These are phyloP conservation scores for Pangasius mekongensis DNA, from an alignment of 2,797 vertebrate species.

Conservation along the genomic window DNA sequence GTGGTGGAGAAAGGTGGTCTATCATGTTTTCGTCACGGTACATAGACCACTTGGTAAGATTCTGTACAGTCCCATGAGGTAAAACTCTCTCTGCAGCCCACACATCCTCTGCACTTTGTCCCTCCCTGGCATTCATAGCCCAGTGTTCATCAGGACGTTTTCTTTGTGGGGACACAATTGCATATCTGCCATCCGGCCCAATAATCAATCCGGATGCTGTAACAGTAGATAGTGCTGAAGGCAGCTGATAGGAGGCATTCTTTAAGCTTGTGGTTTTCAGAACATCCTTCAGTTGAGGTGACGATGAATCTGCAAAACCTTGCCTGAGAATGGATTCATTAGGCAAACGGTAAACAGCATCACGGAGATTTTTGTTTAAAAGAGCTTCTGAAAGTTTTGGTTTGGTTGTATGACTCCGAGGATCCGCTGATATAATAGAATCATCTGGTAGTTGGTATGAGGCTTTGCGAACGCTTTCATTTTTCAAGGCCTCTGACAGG, in stretches of 20 bases:
- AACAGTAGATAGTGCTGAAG: conserved; percentile 64
- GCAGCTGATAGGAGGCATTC: conserved; percentile 77
- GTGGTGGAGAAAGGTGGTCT: conserved; percentile 67
- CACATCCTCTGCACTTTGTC: conserved; percentile 72
- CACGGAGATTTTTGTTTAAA: conserved; percentile 63
- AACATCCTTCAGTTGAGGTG: conserved; percentile 69
- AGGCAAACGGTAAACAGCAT: conserved; percentile 61
- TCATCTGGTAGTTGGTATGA: conserved; percentile 68
- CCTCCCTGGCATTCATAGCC: conserved; percentile 72
- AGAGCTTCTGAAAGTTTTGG: conserved; percentile 64
- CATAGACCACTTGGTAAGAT: conserved; percentile 77
- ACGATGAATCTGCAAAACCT: conserved; percentile 65
- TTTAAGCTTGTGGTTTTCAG: conserved; percentile 76
- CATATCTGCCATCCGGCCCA: conserved; percentile 77
- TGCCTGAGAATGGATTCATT: conserved; percentile 70
- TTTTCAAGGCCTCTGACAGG: conserved; percentile 70
- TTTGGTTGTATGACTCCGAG: conserved; percentile 52
- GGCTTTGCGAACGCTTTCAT: conserved; percentile 64
- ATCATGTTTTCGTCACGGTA: conserved; percentile 73
- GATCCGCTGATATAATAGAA: conserved; percentile 66
- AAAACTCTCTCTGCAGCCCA: conserved; percentile 80
- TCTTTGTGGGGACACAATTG: conserved; percentile 84
- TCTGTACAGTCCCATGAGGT: conserved; percentile 76
- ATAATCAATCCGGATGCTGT: conserved; percentile 53
- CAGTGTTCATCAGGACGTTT: conserved; percentile 78